A percentile compares a stretch with the other conserved stretches of the same genome.
Evolutionary conservation across 2,888 invertebrate species (phyloP).

Genomic region (Chironomus riparius): DNA sequence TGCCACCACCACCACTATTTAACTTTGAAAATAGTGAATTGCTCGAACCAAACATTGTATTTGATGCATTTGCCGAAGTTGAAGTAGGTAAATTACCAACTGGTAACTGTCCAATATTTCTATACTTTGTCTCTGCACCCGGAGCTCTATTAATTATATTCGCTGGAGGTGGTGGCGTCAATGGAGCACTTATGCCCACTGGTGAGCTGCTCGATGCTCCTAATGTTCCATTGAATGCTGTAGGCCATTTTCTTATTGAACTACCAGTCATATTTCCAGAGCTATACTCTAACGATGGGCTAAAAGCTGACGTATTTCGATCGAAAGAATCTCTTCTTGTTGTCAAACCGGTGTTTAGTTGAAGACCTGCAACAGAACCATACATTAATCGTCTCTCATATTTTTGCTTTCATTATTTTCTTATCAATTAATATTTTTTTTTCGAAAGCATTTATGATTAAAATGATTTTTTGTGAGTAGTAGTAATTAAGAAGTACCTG

Average conservation of each 20-base stretch:
- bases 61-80: constrained; percentile 46
- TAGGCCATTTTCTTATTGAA: constrained; percentile 47
- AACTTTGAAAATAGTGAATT: constrained; percentile 67
- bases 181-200: constrained; percentile 43
- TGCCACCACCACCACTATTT: constrained; percentile 36
- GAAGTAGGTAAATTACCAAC: constrained; percentile 38
- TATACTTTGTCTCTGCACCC: constrained; percentile 81
- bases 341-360: constrained; percentile 55
- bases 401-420: too few relatives aligned
- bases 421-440: background rate
- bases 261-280: constrained; percentile 41
- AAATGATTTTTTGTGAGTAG: background rate
- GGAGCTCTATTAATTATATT: constrained; percentile 67
- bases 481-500: constrained; percentile 1
- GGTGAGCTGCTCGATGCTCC: constrained; percentile 46
- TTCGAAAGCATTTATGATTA: too few relatives aligned
- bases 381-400: too few relatives aligned
- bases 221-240: constrained; percentile 36
- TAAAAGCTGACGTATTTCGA: constrained; percentile 65
- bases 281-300: constrained; percentile 63
- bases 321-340: constrained; percentile 72
- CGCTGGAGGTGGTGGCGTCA: constrained; percentile 61
- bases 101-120: constrained; percentile 49
- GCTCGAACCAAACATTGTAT: constrained; percentile 61
- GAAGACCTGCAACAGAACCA: constrained; percentile 45